Percentiles rank a stretch among this genome's conserved stretches.
Conservation (phyloP, 2,888 invertebrate genomes). For the Mesoligia furuncula region DNA sequence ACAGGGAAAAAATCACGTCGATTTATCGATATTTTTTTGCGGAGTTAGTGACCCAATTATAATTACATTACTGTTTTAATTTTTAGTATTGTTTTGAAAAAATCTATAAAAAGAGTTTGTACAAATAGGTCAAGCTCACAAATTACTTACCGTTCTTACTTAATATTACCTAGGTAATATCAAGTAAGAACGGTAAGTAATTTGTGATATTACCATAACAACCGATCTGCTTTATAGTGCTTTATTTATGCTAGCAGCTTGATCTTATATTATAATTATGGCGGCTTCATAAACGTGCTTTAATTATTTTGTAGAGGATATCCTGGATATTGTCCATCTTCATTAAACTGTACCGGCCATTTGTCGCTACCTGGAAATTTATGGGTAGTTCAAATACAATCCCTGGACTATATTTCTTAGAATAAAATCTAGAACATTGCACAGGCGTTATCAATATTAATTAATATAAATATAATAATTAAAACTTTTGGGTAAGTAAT, state of each 20-base stretch:
- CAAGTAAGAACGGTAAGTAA: too few species aligned
- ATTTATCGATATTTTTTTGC: constrained; percentile 25
- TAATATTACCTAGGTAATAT: too few species aligned
- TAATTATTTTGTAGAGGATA: constrained; percentile 5
- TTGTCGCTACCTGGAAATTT: too few species aligned
- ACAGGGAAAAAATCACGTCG: constrained; percentile 39
- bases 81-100: neutral
- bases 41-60: neutral
- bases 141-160: neutral
- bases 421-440: neutral
- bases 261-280: neutral
- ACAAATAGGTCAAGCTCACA: neutral
- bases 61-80: neutral
- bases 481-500: neutral
- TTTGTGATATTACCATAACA: neutral
- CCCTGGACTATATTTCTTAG: too few species aligned
- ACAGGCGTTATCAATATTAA: neutral
- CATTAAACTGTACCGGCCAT: constrained; percentile 16
- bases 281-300: neutral
- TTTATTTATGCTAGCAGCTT: neutral
- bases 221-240: too few species aligned
- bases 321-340: neutral
- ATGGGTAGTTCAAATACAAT: neutral
- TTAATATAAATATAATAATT: neutral
- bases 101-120: too few species aligned